Base-by-base conservation (phyloP, 2,113 vertebrate species). In the Caranx ignobilis region DNA sequence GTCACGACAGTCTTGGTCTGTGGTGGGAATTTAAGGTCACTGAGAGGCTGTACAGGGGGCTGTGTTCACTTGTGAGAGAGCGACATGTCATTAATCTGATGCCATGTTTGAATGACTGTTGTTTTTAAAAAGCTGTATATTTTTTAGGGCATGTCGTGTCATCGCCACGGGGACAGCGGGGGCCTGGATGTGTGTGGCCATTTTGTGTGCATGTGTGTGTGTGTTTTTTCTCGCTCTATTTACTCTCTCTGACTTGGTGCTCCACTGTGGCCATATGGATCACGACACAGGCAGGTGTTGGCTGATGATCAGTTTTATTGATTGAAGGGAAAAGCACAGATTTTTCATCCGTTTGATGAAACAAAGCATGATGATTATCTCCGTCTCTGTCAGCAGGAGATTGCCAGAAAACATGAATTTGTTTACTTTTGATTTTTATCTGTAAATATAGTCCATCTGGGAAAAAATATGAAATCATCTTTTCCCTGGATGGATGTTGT, bases 11-110 rank as follows among this genome's bases (percentile, higher is more conserved):
- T 73, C 34, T 16, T 41, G 39, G 68, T 50, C 11, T 71, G 39
- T 79, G 82, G 70, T 85, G 57, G 55, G 69, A 79, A 50, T 41
- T 63, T 76, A 86, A 89, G 77, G 71, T 81, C 84, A 77, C 8
- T 41, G 13, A 63, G 37, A 75, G 71, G 60, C 56, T 89, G 18
- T 0, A n/a, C 34, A 26, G 54, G 50, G 66, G 71, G 47, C 59
- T 41, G 55, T 79, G 88, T 92, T 92, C 87, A 66, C 79, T 48
- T 65, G 47, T 62, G 66, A 78, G 57, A 56, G 39, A 47, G 45
- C 39, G 65, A 52, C 60, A 34, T 5, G 39, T 71, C 73, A 43
- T 78, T 85, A 71, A 73, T 77, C 47, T 60, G 71, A 59, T 54
- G 45, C 16, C 45, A 11, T 31, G 35, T 79, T 66, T 82, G n/a